Base-by-base conservation (phyloP, 2,888 invertebrate species). In the Hirtodrosophila trivittata region DNA sequence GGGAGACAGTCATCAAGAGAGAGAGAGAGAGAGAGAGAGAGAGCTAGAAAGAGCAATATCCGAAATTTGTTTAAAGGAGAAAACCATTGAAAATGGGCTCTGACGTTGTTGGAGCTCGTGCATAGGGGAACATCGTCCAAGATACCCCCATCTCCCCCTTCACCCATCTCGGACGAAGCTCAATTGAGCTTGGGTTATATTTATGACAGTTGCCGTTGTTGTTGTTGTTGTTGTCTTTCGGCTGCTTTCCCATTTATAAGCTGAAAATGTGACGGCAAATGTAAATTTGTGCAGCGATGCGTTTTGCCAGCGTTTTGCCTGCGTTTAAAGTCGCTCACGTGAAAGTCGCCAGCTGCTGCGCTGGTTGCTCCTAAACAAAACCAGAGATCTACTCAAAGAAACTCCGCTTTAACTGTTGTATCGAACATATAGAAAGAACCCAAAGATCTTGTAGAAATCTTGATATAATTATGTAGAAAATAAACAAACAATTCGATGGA, bases 271-370 rank as follows among this genome's bases (percentile, higher is more conserved):
- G 66, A 70, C 70, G 46, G 49, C 49, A 72, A 75, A 82, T 80
- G 78, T 72, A 85, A 80, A 80, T 80, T 82, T 82, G 86, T 85
- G 80, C 80, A 80, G 39, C 82, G 82, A 85, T 77, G 80, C 80
- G 82, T 80, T 85, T 80, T 71, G 65, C 54, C 45, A 58, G 80
- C 80, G 82, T 80, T 85, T 80, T 74, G 65, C 56, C 47, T 55
- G 68, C 77, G 81, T 73, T 83, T 78, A 75, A 76, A 83, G 46
- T 66, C 77, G 77, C 72, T 55, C 28, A n/a, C 81, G 84, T 70
- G 81, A 78, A 78, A 78, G 85, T 84, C 84, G 64, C 26, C 7
- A 26, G 21, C 46, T 28, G 12, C 47, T 14, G 35, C 38, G 33
- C 38, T 41, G 18, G n/a, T 14, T 9, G 12, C n/a, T 13, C 10